Evolutionary conservation across 1,140 invertebrate genomes (phyloP).

Genomic region (Drosophila willistoni): DNA sequence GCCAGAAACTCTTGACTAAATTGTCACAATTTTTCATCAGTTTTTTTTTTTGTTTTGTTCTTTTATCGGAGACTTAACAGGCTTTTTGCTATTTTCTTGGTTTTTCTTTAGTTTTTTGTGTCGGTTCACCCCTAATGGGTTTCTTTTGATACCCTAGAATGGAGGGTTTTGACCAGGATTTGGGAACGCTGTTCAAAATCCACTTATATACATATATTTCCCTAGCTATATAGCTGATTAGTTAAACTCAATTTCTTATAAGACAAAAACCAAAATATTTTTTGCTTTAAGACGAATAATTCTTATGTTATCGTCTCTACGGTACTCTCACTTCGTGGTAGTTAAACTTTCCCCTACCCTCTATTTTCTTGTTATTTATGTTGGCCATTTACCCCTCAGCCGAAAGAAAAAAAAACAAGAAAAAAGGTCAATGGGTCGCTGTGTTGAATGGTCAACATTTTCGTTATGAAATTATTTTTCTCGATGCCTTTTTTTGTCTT

Average conservation of each 20-base stretch:
- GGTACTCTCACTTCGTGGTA: background rate
- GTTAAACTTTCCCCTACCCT: background rate
- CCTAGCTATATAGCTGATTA: no score
- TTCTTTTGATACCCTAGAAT: background rate
- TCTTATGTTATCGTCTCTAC: background rate
- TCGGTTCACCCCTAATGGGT: slow-evolving; percentile 15
- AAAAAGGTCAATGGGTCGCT: slow-evolving; percentile 21
- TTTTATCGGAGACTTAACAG: slow-evolving; percentile 15
- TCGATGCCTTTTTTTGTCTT: slow-evolving; percentile 16
- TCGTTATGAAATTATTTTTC: slow-evolving; percentile 23
- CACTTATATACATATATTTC: no score
- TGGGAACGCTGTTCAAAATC: no score
- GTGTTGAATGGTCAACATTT: slow-evolving; percentile 9
- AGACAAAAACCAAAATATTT: no score
- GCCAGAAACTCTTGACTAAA: slow-evolving; percentile 3
- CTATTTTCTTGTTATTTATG: slow-evolving; percentile 11
- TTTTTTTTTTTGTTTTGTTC: background rate
- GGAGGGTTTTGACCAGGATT: background rate
- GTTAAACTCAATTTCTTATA: no score
- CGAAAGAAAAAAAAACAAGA: background rate
- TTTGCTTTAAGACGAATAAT: no score
- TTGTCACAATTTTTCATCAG: slow-evolving; percentile 20
- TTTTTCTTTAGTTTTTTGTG: slow-evolving; percentile 6
- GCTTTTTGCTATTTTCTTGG: slow-evolving; percentile 12
- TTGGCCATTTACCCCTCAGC: slow-evolving; percentile 12